A percentile compares a stretch with the other conserved stretches of the same genome.
These are phyloP conservation scores for Xanthia togata DNA, from an alignment of 2,888 invertebrate genomes.

Conservation along the genomic window DNA sequence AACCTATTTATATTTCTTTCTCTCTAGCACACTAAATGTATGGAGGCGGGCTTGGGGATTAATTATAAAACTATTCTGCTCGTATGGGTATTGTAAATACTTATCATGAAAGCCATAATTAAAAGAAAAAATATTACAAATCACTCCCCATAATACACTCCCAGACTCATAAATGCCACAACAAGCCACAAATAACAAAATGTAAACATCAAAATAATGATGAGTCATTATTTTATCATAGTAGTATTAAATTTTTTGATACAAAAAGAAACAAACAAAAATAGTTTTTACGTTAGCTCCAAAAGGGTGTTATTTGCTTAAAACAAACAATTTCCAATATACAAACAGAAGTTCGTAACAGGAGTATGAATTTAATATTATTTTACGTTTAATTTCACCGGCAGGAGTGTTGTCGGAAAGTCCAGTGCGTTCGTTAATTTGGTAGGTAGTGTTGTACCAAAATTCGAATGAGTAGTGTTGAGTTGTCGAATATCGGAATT, in stretches of 20 bases:
- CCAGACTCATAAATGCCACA: no score
- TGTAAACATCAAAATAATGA: no score
- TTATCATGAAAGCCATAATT: no score
- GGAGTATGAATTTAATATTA: slow-evolving; percentile 1
- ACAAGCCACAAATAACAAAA: no score
- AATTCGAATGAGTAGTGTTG: background rate
- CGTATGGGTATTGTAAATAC: no score
- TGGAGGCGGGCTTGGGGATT: no score
- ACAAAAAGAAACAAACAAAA: background rate
- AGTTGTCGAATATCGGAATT: background rate
- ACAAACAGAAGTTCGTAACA: slow-evolving; percentile 23
- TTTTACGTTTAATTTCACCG: slow-evolving; percentile 22
- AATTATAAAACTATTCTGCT: no score
- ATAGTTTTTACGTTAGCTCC: background rate
- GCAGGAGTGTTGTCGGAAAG: background rate
- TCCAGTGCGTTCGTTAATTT: slow-evolving; percentile 2
- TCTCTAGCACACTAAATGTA: no score
- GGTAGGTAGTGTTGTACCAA: background rate
- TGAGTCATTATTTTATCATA: no score
- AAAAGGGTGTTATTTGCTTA: background rate
- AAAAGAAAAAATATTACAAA: no score
- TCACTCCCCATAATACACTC: no score
- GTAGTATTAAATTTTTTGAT: background rate
- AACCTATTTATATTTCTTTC: no score
- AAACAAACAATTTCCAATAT: background rate